Conservation (phyloP, 2,113 vertebrate species). For the Uria lomvia region DNA sequence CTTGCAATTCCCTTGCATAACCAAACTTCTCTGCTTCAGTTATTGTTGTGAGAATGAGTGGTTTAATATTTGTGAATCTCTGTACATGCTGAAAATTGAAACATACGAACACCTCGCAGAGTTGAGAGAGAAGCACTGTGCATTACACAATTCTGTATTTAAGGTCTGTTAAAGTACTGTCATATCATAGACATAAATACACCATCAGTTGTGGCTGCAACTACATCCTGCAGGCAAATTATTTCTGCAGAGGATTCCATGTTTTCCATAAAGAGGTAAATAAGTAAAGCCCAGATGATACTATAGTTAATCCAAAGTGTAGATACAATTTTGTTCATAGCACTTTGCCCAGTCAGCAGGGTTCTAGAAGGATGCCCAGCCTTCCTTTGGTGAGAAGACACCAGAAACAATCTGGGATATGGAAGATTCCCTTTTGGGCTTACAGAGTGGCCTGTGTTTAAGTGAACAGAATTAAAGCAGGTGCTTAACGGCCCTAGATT, state of each 20-base stretch:
- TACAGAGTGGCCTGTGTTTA: background rate
- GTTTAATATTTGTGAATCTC: background rate
- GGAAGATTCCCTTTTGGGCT: background rate
- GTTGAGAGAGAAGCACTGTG: background rate
- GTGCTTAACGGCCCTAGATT: background rate
- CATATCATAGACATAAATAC: background rate
- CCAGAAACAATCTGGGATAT: background rate
- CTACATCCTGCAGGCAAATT: background rate
- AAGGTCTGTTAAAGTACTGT: background rate
- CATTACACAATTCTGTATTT: background rate
- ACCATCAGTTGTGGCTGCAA: background rate
- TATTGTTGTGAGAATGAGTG: background rate
- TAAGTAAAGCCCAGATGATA: background rate
- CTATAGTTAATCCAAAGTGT: background rate
- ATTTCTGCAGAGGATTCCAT: background rate
- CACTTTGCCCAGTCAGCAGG: background rate
- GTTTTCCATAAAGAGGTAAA: background rate
- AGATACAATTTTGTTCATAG: background rate
- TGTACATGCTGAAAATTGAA: background rate
- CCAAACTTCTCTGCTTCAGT: background rate
- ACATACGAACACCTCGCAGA: background rate
- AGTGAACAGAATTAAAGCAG: background rate
- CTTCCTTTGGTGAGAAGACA: background rate
- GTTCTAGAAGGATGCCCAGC: background rate
- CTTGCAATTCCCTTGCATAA: background rate